Base-by-base conservation (phyloP, 2,113 vertebrate genomes). In the Nicator chloris region DNA sequence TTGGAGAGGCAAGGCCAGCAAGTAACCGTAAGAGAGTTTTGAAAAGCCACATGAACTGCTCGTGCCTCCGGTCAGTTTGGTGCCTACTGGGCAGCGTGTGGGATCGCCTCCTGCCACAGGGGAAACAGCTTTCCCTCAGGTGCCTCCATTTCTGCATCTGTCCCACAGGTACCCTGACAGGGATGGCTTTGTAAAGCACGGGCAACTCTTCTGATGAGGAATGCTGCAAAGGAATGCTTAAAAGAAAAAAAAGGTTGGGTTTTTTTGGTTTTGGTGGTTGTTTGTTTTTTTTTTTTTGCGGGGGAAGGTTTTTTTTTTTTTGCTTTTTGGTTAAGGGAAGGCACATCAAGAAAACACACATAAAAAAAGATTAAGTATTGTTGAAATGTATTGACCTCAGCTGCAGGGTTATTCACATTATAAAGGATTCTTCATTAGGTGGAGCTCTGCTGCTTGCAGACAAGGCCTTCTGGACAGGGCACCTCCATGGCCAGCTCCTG, bases 361-460 rank as follows among this genome's bases (percentile, higher is more conserved):
- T 3, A 8, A 49, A 39, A 66, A 73, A 63, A 51, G 31, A 56
- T 42, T 18, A 69, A 20, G 37, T 49, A 68, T 65, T 86, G 68
- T 68, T 94, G 82, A 92, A 93, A 56, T 24, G n/a, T 82, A 80
- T 49, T 88, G 56, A 81, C 71, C 69, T 88, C 73, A 57, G 49
- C 66, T 73, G 56, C 60, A 75, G 28, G 42, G 65, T 45, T 86
- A 77, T 64, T 75, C 60, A 22, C 2, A 9, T 66, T 93, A 75
- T 21, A 63, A 91, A 96, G 72, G 73, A 56, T 71, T 44, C 89
- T 86, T 92, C 93, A 49, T 68, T 88, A 81, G 21, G 61, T 0
- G 6, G 44, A 64, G 57, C 49, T 92, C 39, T 88, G 80, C 31
- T 68, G 54, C 53, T 64, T 66, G 76, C 90, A 93, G 77, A 64